Base-by-base conservation (phyloP, 2,113 vertebrate genomes). In the Dipodomys ordii region DNA sequence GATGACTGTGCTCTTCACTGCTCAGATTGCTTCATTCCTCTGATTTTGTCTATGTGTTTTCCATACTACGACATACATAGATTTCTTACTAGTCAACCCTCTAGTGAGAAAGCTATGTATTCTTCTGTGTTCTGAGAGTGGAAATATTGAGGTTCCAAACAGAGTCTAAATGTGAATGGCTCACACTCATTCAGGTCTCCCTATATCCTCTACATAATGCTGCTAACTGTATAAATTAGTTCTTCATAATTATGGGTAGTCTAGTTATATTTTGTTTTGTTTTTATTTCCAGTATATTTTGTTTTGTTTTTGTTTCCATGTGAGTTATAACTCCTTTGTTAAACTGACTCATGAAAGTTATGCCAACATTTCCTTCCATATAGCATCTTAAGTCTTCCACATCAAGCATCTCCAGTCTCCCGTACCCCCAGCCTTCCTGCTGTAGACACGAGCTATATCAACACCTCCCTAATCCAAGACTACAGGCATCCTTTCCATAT, bases 401-500 rank as follows among this genome's bases (percentile, higher is more conserved):
- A 99, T 96, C 99, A 99, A 98, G 98, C 98, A 16, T 99, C 99
- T 86, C 99, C 99, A 1, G 98, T 99, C 90, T 99, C 99, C 49
- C 98, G 99, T 49, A 99, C 99, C 73, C 99, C 99, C 5, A 99
- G 99, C 98, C 99, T 99, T 96, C 99, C 99, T 49, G 98, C 99
- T 12, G 98, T 99, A 87, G 99, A 99, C 96, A 98, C 99, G 92
- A 99, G 98, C 97, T 99, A 99, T 98, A 99, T 99, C 96, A 99
- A 99, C 23, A 99, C 99, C 0, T 99, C 99, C 0, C 98, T 99
- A 1, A 99, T 99, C 97, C 99, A 99, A 96, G 99, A 99, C 98
- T 99, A 99, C 93, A 98, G 99, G 95, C 99, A 99, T 28, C 99
- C 99, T 94, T 99, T 99, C 98, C 99, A 99, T 68, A 98, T 99